Conservation (phyloP, 2,113 vertebrate species). For the Boulengeromyrus knoepffleri region DNA sequence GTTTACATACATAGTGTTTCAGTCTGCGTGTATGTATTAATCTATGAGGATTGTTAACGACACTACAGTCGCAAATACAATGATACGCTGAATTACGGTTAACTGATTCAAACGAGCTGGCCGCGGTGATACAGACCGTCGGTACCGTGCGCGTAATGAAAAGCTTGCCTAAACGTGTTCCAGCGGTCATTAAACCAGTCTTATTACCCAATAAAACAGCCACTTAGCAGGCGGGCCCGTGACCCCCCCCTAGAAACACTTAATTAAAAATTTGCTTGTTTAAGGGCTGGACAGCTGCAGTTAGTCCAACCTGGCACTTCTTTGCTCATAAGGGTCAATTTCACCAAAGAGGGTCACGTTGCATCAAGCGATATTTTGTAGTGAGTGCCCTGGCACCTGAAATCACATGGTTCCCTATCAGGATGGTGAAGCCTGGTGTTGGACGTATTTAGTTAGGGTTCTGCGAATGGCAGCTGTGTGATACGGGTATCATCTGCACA, state of each 20-base stretch:
- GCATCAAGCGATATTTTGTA: neutral
- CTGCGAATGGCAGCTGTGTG: neutral
- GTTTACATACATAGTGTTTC: neutral
- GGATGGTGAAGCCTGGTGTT: neutral
- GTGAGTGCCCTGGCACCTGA: neutral
- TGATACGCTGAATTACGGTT: neutral
- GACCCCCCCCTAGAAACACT: neutral
- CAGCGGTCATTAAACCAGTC: neutral
- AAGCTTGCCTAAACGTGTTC: neutral
- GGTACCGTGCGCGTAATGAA: neutral
- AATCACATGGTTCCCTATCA: neutral
- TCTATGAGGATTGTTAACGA: neutral
- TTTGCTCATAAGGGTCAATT: neutral
- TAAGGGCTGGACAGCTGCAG: neutral
- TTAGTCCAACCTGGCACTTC: neutral
- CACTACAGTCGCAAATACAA: neutral
- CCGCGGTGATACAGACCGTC: neutral
- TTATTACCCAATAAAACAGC: neutral
- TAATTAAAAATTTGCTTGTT: neutral
- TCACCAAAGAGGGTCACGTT: neutral
- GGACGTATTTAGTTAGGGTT: neutral
- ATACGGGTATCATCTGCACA: neutral
- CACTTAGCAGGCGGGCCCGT: neutral
- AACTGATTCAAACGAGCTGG: neutral
- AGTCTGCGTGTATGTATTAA: neutral